phyloP scores from a whole-genome alignment of 1,140 invertebrate species.

The Ephestia elutella region DNA sequence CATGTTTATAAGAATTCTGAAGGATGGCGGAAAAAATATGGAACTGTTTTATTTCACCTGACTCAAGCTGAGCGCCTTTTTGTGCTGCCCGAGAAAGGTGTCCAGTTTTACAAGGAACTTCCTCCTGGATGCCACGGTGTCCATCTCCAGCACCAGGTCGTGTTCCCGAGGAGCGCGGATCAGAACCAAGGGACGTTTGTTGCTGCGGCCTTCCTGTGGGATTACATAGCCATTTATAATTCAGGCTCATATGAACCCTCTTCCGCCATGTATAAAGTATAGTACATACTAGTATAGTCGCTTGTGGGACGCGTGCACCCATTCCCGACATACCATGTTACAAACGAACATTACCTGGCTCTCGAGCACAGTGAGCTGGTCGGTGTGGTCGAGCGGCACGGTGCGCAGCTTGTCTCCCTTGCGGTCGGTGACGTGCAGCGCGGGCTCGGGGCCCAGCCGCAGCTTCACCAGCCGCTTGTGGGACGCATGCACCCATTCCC shows the following conservation, averaged over 20 bases:
- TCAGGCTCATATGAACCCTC: too few relatives aligned
- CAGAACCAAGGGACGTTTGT: slow-evolving; percentile 89
- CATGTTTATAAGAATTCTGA: too few relatives aligned
- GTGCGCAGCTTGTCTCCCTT: slow-evolving; percentile 92
- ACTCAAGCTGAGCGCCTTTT: slow-evolving; percentile 84
- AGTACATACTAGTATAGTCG: slow-evolving; percentile 68
- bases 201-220: slow-evolving; percentile 78
- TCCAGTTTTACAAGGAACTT: slow-evolving; percentile 95
- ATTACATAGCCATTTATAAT: not conserved
- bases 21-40: too few relatives aligned
- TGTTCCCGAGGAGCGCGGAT: slow-evolving; percentile 94
- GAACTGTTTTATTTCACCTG: too few relatives aligned
- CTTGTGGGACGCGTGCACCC: slow-evolving; percentile 95
- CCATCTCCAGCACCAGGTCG: slow-evolving; percentile 96
- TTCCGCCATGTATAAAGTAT: too few relatives aligned
- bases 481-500: slow-evolving; percentile 97
- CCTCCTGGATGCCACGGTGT: slow-evolving; percentile 84
- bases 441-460: slow-evolving; percentile 88
- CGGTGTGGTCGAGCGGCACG: slow-evolving; percentile 83
- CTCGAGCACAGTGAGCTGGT: slow-evolving; percentile 87
- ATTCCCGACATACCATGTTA: slow-evolving; percentile 85
- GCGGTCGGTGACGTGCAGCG: slow-evolving; percentile 88
- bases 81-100: slow-evolving; percentile 86
- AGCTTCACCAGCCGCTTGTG: slow-evolving; percentile 93
- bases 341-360: slow-evolving; percentile 76